Conservation (phyloP, 1,140 invertebrate genomes). For the Hyposmocoma kahamanoa region DNA sequence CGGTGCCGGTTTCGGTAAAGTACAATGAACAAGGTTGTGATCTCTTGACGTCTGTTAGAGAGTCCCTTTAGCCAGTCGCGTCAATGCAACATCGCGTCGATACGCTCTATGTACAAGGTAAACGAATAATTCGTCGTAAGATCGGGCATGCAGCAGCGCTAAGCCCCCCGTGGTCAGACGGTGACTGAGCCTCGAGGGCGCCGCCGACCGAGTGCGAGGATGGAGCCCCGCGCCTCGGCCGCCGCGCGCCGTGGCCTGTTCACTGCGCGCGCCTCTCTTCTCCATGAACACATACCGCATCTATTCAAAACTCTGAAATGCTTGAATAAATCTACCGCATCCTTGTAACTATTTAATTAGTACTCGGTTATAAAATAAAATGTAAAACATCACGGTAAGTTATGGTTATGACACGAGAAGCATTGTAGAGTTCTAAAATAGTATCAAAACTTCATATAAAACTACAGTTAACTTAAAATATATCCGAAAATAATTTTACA, state of each 20-base stretch:
- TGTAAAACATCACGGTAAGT: too few species aligned
- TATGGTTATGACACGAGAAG: too few species aligned
- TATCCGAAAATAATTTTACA: too few species aligned
- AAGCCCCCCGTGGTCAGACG: conserved; percentile 34
- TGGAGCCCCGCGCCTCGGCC: conserved; percentile 30
- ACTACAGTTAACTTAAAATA: too few species aligned
- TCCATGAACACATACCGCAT: neutral
- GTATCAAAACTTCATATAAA: too few species aligned
- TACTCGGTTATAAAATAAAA: too few species aligned
- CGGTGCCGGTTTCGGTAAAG: conserved; percentile 31
- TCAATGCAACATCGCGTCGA: conserved; percentile 18
- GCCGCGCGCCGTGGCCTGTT: conserved; percentile 32
- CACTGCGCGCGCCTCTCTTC: conserved; percentile 55
- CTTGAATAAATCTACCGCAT: neutral
- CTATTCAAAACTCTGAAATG: neutral
- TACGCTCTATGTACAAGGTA: conserved; percentile 39
- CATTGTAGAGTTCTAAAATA: too few species aligned
- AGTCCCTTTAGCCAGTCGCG: neutral
- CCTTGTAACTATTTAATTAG: neutral
- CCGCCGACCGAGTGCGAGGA: conserved; percentile 47
- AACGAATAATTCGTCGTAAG: conserved; percentile 33
- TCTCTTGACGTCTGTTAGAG: conserved; percentile 30
- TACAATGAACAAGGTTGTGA: conserved; percentile 22
- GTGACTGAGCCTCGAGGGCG: conserved; percentile 56
- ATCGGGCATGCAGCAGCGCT: conserved; percentile 28